Base-by-base conservation (phyloP, 2,797 vertebrate species). In the Bryconaethiops microstoma region DNA sequence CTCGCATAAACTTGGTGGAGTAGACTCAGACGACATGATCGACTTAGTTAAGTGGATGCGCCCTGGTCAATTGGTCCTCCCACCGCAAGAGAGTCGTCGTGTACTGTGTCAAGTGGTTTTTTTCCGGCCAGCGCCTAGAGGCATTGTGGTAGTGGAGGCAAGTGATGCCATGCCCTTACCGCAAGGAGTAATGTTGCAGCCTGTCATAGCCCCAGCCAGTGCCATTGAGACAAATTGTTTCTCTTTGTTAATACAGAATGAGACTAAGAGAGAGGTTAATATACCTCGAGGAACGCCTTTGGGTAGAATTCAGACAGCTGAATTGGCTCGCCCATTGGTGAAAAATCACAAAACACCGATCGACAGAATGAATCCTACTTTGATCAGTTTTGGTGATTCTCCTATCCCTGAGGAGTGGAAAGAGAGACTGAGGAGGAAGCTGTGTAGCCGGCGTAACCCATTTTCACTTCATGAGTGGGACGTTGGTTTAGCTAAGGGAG, bases 381-480 rank as follows among this genome's bases (percentile, higher is more conserved):
- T 68, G 21, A 55, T 85, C 9, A 7, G 85, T 6, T 84, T 85
- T 16, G 63, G 76, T 8, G 79, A 84, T 17, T 79, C 82, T 0
- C 79, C 77, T 6, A 48, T 85, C 1, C 54, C 77, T 0, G 7
- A 50, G 0, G 60, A 80, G 14, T 85, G 84, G 75, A 85, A 82
- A 7, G 40, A 42, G 40, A 42, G 40, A 42, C 40, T 42, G 3
- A 3, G 7, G 7, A 42, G 7, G 40, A 52, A 77, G 19, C 17
- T 78, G 0, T 9, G 57, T 2, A 7, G 60, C 8, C 39, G 78
- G 63, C 17, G 65, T 21, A 76, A 54, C 1, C 67, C 80, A 3
- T 86, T 86, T 40, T 83, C 78, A 0, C 25, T 77, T 1, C 23
- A 82, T 9, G 77, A 86, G 29, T 83, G 70, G 74, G 73, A 82